Evolutionary conservation across 2,113 vertebrate genomes (phyloP).

Genomic region (Petrocephalus microphthalmus): DNA sequence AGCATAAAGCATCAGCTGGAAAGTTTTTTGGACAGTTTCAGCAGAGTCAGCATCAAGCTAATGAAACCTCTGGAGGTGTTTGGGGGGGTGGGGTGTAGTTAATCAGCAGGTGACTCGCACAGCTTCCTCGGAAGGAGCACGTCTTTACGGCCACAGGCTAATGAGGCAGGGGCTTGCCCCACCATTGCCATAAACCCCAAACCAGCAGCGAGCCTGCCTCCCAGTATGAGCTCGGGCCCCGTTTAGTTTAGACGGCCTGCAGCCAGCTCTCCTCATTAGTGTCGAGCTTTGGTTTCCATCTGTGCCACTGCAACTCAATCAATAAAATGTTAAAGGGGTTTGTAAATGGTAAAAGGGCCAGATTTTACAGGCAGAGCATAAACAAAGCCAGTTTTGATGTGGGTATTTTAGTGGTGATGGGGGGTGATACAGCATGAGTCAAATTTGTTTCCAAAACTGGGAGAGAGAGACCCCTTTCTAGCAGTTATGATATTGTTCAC

Average conservation of each 20-base stretch:
- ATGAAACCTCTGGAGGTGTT: not conserved
- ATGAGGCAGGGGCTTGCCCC: not conserved
- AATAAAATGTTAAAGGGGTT: slow-evolving; percentile 42
- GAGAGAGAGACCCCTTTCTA: not conserved
- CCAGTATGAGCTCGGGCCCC: slow-evolving; percentile 11
- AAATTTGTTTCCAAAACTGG: not conserved
- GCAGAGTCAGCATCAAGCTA: not conserved
- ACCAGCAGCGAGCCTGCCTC: not conserved
- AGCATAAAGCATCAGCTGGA: not conserved
- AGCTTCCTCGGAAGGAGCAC: not conserved
- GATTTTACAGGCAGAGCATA: slow-evolving; percentile 36
- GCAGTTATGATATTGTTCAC: not conserved
- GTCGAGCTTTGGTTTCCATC: slow-evolving; percentile 17
- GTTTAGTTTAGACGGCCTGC: not conserved
- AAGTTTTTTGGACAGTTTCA: not conserved
- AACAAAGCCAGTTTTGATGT: slow-evolving; percentile 12
- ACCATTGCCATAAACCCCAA: not conserved
- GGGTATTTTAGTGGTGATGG: not conserved
- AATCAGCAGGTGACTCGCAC: not conserved
- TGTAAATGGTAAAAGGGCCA: slow-evolving; percentile 33
- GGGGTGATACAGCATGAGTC: not conserved
- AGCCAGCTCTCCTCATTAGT: slow-evolving; percentile 38
- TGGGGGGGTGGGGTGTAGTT: not conserved
- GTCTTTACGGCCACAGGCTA: not conserved
- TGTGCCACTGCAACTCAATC: slow-evolving; percentile 33